Evolutionary conservation across 2,888 invertebrate species (phyloP).

Genomic region (Agriopis marginaria): DNA sequence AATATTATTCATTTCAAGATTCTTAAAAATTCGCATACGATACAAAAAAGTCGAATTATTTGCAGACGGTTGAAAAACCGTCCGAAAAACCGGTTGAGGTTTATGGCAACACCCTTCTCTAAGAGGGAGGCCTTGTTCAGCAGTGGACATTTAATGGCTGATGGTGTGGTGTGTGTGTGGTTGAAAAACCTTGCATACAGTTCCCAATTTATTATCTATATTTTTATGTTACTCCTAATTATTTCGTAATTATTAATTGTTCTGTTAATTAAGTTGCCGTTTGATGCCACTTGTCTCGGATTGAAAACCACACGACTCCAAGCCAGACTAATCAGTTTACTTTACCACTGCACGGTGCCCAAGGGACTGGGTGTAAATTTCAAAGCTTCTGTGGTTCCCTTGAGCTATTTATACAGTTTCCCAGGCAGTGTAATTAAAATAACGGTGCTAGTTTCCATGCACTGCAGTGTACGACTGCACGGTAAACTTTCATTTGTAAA

Average conservation of each 20-base stretch:
- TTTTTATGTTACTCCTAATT: not conserved
- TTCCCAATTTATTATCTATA: not conserved
- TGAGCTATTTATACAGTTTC: not conserved
- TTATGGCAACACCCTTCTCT: too few species aligned
- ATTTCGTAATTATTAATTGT: not conserved
- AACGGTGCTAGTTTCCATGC: constrained; percentile 1
- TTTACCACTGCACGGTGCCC: not conserved
- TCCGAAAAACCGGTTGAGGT: too few species aligned
- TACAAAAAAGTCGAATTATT: too few species aligned
- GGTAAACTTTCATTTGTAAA: not conserved
- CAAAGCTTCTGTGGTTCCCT: constrained; percentile 2
- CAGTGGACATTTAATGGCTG: too few species aligned
- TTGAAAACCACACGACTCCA: not conserved
- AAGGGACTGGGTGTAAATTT: constrained; percentile 1
- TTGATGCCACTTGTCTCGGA: not conserved
- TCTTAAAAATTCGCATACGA: too few species aligned
- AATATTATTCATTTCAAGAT: too few species aligned
- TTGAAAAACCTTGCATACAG: too few species aligned
- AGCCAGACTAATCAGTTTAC: constrained; percentile 1
- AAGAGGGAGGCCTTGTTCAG: too few species aligned
- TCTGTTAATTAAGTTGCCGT: too few species aligned
- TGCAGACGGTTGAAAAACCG: too few species aligned
- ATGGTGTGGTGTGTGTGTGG: too few species aligned
- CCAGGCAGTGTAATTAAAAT: constrained; percentile 1
- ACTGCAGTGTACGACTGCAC: constrained; percentile 4